These are phyloP conservation scores for Thermophis baileyi DNA, from an alignment of 2,113 vertebrate genomes.

Conservation along the genomic window DNA sequence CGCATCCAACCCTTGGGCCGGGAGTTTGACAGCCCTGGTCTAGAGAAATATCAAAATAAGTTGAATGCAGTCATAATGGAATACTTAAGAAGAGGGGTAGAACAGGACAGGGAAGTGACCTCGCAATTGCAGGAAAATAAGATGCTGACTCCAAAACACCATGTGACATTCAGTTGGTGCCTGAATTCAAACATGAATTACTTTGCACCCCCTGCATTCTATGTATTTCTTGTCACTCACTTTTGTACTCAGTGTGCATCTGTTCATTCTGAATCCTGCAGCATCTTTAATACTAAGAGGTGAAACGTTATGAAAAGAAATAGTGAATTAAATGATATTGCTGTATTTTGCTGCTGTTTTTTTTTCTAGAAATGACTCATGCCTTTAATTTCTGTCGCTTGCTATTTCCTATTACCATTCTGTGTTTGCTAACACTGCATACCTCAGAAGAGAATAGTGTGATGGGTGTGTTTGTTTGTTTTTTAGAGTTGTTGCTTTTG, in stretches of 20 bases:
- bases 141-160: not conserved
- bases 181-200: not conserved
- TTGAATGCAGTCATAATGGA: not conserved
- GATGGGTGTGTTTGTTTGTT: not conserved
- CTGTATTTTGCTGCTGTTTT: not conserved
- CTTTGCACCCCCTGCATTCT: not conserved
- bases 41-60: not conserved
- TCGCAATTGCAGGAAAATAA: not conserved
- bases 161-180: not conserved
- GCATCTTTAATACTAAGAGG: not conserved
- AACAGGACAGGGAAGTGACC: not conserved
- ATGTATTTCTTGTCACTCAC: not conserved
- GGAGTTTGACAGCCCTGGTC: too few species aligned
- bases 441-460: not conserved
- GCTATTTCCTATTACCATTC: not conserved
- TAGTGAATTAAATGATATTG: not conserved
- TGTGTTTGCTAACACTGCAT: not conserved
- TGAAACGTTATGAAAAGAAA: not conserved
- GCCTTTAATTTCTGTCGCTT: not conserved
- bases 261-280: not conserved
- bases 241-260: not conserved
- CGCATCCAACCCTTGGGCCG: too few species aligned
- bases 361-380: not conserved
- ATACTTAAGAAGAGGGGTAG: not conserved
- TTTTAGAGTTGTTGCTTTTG: not conserved